phyloP scores from a whole-genome alignment of 2,113 vertebrate species.

The Emydura subglobosa region DNA sequence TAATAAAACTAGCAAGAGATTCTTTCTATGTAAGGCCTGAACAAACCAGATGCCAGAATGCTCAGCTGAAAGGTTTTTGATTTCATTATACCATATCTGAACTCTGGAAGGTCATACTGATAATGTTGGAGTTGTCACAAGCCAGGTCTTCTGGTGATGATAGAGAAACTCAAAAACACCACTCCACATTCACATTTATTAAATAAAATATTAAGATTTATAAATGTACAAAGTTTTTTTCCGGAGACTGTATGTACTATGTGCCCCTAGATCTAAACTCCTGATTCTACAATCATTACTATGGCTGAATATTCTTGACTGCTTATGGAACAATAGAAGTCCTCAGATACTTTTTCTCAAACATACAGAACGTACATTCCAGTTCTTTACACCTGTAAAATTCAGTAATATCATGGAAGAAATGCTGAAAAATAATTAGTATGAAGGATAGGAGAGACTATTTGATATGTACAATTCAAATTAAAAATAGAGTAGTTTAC shows the following conservation, averaged over 20 bases:
- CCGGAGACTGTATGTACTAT: background rate
- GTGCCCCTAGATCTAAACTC: background rate
- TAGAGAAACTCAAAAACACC: background rate
- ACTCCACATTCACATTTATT: background rate
- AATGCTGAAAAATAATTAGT: background rate
- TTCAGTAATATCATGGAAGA: background rate
- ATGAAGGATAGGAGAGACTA: background rate
- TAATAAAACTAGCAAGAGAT: background rate
- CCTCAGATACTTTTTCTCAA: background rate
- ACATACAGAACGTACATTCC: background rate
- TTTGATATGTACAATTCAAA: background rate
- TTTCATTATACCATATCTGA: background rate
- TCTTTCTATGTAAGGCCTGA: background rate
- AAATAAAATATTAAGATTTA: background rate
- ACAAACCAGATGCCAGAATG: background rate
- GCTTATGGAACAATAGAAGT: background rate
- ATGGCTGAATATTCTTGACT: background rate
- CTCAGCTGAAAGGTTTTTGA: background rate
- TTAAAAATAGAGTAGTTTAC: background rate
- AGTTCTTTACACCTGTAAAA: background rate
- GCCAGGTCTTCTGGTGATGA: background rate
- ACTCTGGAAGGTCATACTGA: background rate
- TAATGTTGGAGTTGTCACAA: background rate
- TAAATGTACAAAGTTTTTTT: background rate
- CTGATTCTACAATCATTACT: background rate